Conservation (phyloP, 2,888 invertebrate species). For the Ophion slaviceki region DNA sequence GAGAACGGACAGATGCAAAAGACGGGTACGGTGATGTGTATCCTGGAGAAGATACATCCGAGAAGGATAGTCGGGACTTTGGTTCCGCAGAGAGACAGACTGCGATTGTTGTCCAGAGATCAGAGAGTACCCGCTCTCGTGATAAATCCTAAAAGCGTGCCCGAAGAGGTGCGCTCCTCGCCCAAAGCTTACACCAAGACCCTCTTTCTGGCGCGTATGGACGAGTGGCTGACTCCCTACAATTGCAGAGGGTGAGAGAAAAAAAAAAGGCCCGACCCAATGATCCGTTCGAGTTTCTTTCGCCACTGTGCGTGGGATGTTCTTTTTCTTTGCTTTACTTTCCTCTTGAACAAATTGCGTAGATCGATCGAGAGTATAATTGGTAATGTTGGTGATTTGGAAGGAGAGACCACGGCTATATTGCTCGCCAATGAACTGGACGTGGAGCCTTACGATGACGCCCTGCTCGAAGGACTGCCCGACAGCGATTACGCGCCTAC, state of each 20-base stretch:
- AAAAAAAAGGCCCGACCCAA: not conserved
- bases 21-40: conserved; percentile 89
- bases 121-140: conserved; percentile 90
- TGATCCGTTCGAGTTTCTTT: too few species aligned
- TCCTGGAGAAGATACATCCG: conserved; percentile 90
- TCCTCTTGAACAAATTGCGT: conserved; percentile 45
- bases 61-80: conserved; percentile 90
- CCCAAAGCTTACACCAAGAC: conserved; percentile 85
- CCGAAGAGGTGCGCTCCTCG: conserved; percentile 77
- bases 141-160: conserved; percentile 82
- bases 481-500: conserved; percentile 82
- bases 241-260: conserved; percentile 84
- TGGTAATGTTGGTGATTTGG: conserved; percentile 91
- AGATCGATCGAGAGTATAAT: conserved; percentile 88
- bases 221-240: conserved; percentile 88
- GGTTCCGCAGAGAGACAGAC: conserved; percentile 86
- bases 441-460: conserved; percentile 88
- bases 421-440: conserved; percentile 92
- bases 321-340: not conserved
- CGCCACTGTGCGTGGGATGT: too few species aligned
- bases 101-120: conserved; percentile 92
- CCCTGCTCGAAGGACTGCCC: conserved; percentile 84
- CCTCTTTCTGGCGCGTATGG: conserved; percentile 89
- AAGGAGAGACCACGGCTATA: conserved; percentile 92
- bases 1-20: conserved; percentile 78